Conservation (phyloP, 2,113 vertebrate species). For the Ramphastos sulfuratus region DNA sequence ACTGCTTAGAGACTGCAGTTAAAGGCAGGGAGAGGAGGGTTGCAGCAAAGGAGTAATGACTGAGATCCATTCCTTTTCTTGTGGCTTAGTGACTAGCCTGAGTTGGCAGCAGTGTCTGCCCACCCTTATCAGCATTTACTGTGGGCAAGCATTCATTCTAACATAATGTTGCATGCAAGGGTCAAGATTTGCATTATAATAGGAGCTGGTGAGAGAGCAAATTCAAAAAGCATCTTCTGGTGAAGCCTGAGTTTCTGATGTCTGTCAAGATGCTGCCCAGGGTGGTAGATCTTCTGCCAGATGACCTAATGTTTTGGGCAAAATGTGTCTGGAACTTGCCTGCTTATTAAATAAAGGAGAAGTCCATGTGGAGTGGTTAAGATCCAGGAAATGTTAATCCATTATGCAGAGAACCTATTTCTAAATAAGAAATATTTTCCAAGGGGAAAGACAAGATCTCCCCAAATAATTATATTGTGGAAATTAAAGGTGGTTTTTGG, state of each 20-base stretch:
- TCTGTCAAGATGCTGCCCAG: not conserved
- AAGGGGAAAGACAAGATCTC: not conserved
- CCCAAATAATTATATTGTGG: not conserved
- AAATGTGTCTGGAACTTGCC: not conserved
- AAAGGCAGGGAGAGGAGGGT: not conserved
- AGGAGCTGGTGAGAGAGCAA: not conserved
- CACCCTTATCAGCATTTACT: not conserved
- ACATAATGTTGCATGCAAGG: not conserved
- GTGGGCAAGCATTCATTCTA: not conserved
- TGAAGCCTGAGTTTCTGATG: not conserved
- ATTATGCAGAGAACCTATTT: not conserved
- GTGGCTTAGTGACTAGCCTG: not conserved
- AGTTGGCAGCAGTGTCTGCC: not conserved
- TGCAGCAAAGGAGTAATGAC: not conserved
- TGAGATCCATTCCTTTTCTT: not conserved
- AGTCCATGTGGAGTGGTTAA: not conserved
- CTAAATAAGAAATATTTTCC: not conserved
- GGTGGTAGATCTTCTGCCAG: not conserved
- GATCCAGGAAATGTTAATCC: constrained; percentile 19
- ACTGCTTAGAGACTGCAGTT: not conserved
- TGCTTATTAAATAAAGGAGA: not conserved
- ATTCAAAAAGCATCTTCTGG: not conserved
- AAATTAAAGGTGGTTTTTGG: not conserved
- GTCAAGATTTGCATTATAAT: not conserved
- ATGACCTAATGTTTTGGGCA: not conserved